A percentile compares a stretch with the other conserved stretches of the same genome.
Conservation (phyloP, 2,797 vertebrate species). For the Protosalanx chinensis region DNA sequence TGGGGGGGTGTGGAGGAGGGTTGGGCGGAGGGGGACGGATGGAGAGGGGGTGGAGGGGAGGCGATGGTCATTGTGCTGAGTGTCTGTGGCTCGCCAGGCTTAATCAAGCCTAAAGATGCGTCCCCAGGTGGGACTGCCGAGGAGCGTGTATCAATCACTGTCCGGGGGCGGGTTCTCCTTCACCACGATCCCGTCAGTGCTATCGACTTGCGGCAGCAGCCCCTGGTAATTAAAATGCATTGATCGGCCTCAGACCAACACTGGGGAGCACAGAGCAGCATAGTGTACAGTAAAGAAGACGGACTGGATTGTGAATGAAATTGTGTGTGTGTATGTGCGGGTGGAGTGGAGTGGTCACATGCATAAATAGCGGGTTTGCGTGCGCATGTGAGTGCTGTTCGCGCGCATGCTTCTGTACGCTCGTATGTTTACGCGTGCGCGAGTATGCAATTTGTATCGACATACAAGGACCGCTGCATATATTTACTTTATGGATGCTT, state of each 20-base stretch:
- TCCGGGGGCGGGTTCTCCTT: slow-evolving; percentile 39
- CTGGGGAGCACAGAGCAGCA: slow-evolving; percentile 45
- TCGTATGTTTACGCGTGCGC: not conserved
- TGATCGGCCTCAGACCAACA: slow-evolving; percentile 63
- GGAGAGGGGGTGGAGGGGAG: too few relatives aligned
- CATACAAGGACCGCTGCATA: not conserved
- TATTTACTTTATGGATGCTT: not conserved
- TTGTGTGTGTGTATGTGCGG: slow-evolving; percentile 5
- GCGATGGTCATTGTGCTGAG: slow-evolving; percentile 48
- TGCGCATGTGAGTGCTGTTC: slow-evolving; percentile 8
- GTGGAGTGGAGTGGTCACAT: too few relatives aligned
- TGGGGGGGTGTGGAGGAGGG: too few relatives aligned
- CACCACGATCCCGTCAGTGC: slow-evolving; percentile 59
- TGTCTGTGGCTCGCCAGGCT: slow-evolving; percentile 56
- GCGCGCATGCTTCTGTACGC: not conserved
- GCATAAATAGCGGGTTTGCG: not conserved
- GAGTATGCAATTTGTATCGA: not conserved
- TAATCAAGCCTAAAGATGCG: slow-evolving; percentile 67
- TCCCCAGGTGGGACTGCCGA: slow-evolving; percentile 52
- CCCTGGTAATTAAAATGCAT: slow-evolving; percentile 79
- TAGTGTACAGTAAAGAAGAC: not conserved
- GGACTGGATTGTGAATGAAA: slow-evolving; percentile 1
- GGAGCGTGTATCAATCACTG: slow-evolving; percentile 64
- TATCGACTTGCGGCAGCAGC: slow-evolving; percentile 65
- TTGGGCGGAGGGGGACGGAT: too few relatives aligned